These are phyloP conservation scores for Clarias laeviceps DNA, from an alignment of 2,797 vertebrate genomes.

Conservation along the genomic window DNA sequence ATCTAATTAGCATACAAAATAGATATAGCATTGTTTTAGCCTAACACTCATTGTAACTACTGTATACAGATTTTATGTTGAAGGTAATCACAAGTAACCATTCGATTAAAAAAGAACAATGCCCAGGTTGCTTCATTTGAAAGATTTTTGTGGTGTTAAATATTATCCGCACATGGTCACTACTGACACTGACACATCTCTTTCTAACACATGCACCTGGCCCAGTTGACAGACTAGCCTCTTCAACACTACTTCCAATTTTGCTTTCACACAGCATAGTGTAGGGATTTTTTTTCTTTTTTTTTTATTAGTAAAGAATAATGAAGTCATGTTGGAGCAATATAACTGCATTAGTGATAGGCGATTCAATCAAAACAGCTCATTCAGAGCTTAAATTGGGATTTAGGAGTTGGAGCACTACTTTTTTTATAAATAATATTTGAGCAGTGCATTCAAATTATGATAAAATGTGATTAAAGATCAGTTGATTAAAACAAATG, in stretches of 20 bases:
- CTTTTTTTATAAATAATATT: background rate
- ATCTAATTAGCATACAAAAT: background rate
- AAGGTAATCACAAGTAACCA: background rate
- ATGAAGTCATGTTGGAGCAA: background rate
- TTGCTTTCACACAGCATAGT: background rate
- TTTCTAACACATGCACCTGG: background rate
- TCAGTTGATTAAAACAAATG: background rate
- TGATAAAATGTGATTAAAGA: background rate
- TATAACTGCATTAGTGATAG: background rate
- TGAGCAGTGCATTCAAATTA: background rate
- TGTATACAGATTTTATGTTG: background rate
- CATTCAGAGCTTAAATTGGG: background rate
- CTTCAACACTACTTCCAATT: background rate
- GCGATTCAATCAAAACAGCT: background rate
- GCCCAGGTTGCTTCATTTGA: background rate
- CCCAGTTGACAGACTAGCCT: background rate
- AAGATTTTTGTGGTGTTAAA: no score
- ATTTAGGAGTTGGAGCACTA: background rate
- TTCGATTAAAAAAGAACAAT: background rate
- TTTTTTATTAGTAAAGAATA: background rate
- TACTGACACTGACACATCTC: background rate
- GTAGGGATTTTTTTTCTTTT: background rate
- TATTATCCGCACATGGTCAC: no score
- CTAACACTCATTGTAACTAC: no score
- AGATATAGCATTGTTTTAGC: background rate